Base-by-base conservation (phyloP, 2,113 vertebrate genomes). In the Psammodynastes pulverulentus region DNA sequence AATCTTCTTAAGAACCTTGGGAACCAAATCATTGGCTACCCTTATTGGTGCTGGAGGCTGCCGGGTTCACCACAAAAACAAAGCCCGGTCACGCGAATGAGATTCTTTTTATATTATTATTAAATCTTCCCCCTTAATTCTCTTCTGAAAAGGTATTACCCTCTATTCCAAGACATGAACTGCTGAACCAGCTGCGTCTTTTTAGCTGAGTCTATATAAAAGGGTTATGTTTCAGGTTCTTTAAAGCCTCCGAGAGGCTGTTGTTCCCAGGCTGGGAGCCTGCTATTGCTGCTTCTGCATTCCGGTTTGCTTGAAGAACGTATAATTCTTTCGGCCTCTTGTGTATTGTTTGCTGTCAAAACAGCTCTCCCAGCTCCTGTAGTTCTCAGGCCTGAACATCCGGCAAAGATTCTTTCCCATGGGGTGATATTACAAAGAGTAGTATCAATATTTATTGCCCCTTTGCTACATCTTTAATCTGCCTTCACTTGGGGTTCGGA, bases 401-500 rank as follows among this genome's bases (percentile, higher is more conserved):
- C 58, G 58, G 51, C 86, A 90, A 91, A 93, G 90, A 94, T 89
- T 90, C 46, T 93, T 95, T 96, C 90, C 39, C 89, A 90, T 54
- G 91, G 94, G 91, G 56, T 79, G 87, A 85, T 93, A 91, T 91
- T 92, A 79, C 90, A 93, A 91, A 91, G 87, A 84, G 90, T 54
- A 86, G 12, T 93, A 88, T 91, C 93, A 93, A 93, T 90, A 90
- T 86, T 93, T 90, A 92, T 92, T 72, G 56, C 89, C 89, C 84
- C 84, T 90, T 90, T 79, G 92, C 92, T 93, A 87, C 10, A 84
- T 62, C 79, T 95, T 94, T 92, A 39, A 58, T 92, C 90, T 89
- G 21, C 56, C 52, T 87, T 39, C 91, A 34, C 46, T 91, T 87
- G 89, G 88, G 56, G 19, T 43, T 94, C 48, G 86, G 7, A 84